phyloP scores from a whole-genome alignment of 2,888 invertebrate species.

The Diarsia rubi region DNA sequence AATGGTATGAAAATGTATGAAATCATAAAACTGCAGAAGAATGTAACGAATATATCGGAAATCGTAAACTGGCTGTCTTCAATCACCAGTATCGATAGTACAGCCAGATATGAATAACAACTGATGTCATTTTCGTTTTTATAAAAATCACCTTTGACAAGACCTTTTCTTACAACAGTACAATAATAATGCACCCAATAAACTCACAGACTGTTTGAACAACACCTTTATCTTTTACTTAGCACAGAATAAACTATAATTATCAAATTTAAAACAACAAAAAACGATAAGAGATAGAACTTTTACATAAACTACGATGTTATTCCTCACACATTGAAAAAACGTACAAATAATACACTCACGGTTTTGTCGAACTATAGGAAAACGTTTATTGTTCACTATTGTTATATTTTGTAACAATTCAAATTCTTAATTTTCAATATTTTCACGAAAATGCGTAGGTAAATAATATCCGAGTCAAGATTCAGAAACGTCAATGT shows the following conservation, averaged over 20 bases:
- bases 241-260: conserved; percentile 52
- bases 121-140: conserved; percentile 78
- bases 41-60: conserved; percentile 28
- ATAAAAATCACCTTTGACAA: conserved; percentile 30
- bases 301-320: conserved; percentile 20
- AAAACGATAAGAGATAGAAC: conserved; percentile 60
- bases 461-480: conserved; percentile 71
- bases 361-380: conserved; percentile 45
- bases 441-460: conserved; percentile 74
- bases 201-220: conserved; percentile 46
- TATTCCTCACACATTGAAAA: conserved; percentile 37
- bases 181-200: conserved; percentile 33
- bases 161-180: conserved; percentile 19
- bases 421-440: conserved; percentile 55
- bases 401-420: conserved; percentile 39
- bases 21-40: conserved; percentile 15
- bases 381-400: conserved; percentile 31
- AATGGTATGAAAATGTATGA: conserved; percentile 20
- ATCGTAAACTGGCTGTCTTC: conserved; percentile 39
- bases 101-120: conserved; percentile 75
- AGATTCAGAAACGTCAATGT: conserved; percentile 72
- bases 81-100: conserved; percentile 43
- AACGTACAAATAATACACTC: conserved; percentile 46
- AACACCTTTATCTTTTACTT: conserved; percentile 47
- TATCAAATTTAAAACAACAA: conserved; percentile 60